Evolutionary conservation across 2,797 vertebrate genomes (phyloP).

Genomic region (Clangula hyemalis): DNA sequence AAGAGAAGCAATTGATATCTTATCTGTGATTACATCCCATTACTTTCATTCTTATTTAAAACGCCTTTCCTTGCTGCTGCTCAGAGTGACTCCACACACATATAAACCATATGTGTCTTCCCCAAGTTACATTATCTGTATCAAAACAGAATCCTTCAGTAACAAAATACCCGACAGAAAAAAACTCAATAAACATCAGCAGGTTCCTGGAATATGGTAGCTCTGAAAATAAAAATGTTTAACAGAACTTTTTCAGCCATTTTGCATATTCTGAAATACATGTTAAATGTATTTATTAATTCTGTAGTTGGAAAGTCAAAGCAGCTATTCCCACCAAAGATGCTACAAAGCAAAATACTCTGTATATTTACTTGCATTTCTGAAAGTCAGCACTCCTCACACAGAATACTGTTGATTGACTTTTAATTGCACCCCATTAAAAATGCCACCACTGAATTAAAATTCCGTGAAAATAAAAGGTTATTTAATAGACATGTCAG

Average conservation of each 20-base stretch:
- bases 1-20: neutral
- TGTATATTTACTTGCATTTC: neutral
- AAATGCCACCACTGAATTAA: neutral
- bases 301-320: neutral
- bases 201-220: neutral
- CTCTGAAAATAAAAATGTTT: neutral
- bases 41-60: constrained; percentile 24
- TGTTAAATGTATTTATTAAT: neutral
- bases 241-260: neutral
- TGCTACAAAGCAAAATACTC: neutral
- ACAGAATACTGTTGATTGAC: neutral
- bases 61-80: neutral
- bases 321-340: neutral
- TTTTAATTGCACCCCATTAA: constrained; percentile 18
- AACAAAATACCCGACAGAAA: neutral
- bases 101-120: neutral
- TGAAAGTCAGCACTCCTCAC: neutral
- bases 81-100: neutral
- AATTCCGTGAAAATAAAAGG: neutral
- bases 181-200: neutral
- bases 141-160: neutral
- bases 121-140: neutral
- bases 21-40: neutral
- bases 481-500: neutral
- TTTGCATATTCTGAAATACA: neutral